Base-by-base conservation (phyloP, 2,888 invertebrate species). In the Dilophus febrilis region DNA sequence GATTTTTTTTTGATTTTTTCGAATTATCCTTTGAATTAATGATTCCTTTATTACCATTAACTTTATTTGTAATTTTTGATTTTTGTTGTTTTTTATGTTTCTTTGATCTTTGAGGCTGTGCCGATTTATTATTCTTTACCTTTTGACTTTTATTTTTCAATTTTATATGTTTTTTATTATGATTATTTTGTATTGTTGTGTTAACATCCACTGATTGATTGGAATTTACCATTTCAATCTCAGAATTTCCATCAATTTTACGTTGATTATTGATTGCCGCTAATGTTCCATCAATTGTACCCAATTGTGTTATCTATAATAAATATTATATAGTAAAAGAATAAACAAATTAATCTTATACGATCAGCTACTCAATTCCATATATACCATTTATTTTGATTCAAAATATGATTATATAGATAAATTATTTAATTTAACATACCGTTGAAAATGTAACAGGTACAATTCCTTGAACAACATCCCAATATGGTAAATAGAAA, bases 401-500 rank as follows among this genome's bases (percentile, higher is more conserved):
- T 22, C 8, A 8, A 22, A 6, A 6, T 22, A 8, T 22, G 4
- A 22, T 22, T 22, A 6, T 6, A 6, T 8, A 4, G 4, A 22
- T 6, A 22, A 6, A 6, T 22, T 4, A 22, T 6, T 6, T 22
- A 16, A 8, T 28, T 37, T 27, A 34, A 57, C 64, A 65, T 55
- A 73, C 74, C 38, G 70, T 66, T 42, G 71, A 53, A 35, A 62
- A 66, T 50, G 70, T 68, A 16, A 70, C 47, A 54, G 71, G 66
- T 37, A 71, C 68, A 2, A 71, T 65, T 43, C 39, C 39, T 34
- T 33, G 34, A n/a, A 71, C 62, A 1, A 69, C 69, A 18, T 70
- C 65, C 50, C 77, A 77, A 14, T 56, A 65, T 1, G 79, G 71
- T 4, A 74, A 55, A 33, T 56, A 59, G 58, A 77, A 82, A 53